These are phyloP conservation scores for Philotrypesis tridentata DNA, from an alignment of 1,140 invertebrate genomes.

Conservation along the genomic window DNA sequence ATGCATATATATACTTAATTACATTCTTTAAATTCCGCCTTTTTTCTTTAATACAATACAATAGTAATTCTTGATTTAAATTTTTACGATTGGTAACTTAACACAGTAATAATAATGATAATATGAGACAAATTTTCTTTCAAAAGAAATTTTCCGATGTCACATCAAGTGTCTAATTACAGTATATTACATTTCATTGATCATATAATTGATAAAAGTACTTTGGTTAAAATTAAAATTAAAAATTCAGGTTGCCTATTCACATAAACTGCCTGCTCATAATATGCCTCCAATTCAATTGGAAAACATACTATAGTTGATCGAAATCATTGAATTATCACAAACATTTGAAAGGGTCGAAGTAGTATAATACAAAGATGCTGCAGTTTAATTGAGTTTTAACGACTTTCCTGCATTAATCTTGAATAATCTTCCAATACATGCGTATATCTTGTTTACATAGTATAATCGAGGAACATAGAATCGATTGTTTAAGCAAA, in stretches of 20 bases:
- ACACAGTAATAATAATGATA: conserved; percentile 55
- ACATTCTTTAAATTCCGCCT: conserved; percentile 54
- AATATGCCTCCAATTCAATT: conserved; percentile 12
- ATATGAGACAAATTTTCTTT: conserved; percentile 58
- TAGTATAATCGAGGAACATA: background rate
- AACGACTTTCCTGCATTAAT: background rate
- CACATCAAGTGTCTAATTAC: conserved; percentile 70
- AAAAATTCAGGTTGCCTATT: conserved; percentile 15
- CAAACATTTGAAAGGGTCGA: conserved; percentile 5
- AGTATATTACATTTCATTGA: conserved; percentile 67
- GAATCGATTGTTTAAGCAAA: conserved; percentile 19
- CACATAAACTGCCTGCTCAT: conserved; percentile 1
- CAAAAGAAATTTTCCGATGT: conserved; percentile 61
- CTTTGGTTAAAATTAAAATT: conserved; percentile 33
- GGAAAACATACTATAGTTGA: conserved; percentile 6
- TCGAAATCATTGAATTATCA: background rate
- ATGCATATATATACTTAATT: too few species aligned
- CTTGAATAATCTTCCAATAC: background rate
- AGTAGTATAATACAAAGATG: conserved; percentile 29
- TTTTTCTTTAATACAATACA: conserved; percentile 59
- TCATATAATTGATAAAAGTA: conserved; percentile 39
- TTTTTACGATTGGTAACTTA: conserved; percentile 53
- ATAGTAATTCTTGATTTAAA: conserved; percentile 65
- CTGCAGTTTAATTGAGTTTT: background rate
- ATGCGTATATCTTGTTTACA: background rate